Base-by-base conservation (phyloP, 2,113 vertebrate genomes). In the Falco punctatus region DNA sequence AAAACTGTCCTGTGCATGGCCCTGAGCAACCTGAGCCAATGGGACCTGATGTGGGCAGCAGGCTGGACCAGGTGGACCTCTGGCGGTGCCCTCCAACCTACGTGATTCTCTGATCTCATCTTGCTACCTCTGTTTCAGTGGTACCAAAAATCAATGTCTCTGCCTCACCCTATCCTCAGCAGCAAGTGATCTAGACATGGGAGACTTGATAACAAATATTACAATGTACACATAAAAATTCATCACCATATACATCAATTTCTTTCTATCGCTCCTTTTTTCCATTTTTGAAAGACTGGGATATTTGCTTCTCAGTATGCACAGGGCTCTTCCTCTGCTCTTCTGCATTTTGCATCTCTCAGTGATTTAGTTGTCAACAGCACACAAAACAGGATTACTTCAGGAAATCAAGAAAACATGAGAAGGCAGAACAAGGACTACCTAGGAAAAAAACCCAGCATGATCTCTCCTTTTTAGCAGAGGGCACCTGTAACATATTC, bases 371-470 rank as follows among this genome's bases (percentile, higher is more conserved):
- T 57, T 86, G 90, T 72, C 90, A 73, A 44, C 52, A 59, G 64
- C 21, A 51, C 33, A 82, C 11, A 70, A 65, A 95, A 42, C 35
- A 81, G 64, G 51, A 51, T 15, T 32, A 85, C 73, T 89, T 67
- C 44, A 74, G 57, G 54, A 91, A 96, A 92, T 61, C 16, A 61
- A 93, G 28, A 73, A 87, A 88, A 93, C 9, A 18, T 3, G 13
- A 78, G 42, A 26, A 82, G 20, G 54, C 30, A 84, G 51, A 77
- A 90, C 20, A 90, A 74, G 49, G 61, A 71, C 40, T n/a, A 69
- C 0, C 1, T 9, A 54, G 30, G 23, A 19, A 58, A 30, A 78
- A 69, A 79, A 35, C 62, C 44, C 69, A 2, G 15, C 35, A 94
- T 1, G 3, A 52, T 49, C 32, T 64, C 65, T 57, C 14, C 27